Evolutionary conservation across 2,113 vertebrate genomes (phyloP), one percentile per base, ranked within the genome.

Genomic region (Anarhynchus alexandrinus): DNA sequence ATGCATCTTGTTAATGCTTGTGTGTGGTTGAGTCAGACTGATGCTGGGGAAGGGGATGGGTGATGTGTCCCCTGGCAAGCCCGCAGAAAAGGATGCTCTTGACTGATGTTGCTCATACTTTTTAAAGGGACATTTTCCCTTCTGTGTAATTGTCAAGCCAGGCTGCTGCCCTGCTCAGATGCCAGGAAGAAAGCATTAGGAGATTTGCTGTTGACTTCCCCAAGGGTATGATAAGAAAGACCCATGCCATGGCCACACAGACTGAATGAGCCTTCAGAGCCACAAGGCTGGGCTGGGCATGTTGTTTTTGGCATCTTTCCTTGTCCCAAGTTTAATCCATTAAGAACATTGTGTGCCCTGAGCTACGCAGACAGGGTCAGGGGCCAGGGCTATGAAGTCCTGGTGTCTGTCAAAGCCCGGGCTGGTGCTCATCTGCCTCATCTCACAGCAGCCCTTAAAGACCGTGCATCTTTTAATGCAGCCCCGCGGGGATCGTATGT

Each of bases 401-500:
- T 55, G 47, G 15, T 62, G 40, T 30, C 55, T 40, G 25, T 40
- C 55, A 70, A 65, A 69, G 11, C 80, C 15, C 1, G 0, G 22
- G 18, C 15, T 34, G 40, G 14, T 62, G 40, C 14, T 86, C 11
- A 1, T 40, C 40, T 61, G 38, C 14, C 11, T 36, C 58, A 55
- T 15, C 14, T 81, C 45, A 36, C 30, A n/a, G 36, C 27, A n/a
- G 23, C 8, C 42, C 2, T 0, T 51, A 51, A 73, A 58, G 59
- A 51, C 11, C 2, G 0, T 45, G 8, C 18, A 36, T 34, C 38
- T 61, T 22, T 52, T 67, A 38, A 40, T n/a, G 29, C 29, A 83
- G 23, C 15, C 12, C 47, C 7, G 0, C 1, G 2, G 14, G 36
- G 34, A 55, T 19, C 6, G 1, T 45, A 23, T 8, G 27, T 52